phyloP scores from a whole-genome alignment of 2,113 vertebrate species.

The Pedetes capensis region DNA sequence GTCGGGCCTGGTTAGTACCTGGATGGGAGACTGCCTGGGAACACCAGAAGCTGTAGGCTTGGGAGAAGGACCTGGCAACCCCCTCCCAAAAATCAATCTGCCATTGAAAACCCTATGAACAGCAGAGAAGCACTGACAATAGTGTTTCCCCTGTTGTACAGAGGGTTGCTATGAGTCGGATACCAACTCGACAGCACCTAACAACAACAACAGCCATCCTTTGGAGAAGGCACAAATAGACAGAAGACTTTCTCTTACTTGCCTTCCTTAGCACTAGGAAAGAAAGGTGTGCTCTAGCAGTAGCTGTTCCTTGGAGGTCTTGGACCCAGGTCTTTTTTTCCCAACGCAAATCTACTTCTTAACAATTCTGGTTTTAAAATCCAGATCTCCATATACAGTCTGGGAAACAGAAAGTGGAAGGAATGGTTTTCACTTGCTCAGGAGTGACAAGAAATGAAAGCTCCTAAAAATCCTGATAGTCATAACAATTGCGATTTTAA shows the following conservation, averaged over 20 bases:
- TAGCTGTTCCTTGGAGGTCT: background rate
- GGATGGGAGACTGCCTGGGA: too few species aligned
- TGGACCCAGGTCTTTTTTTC: background rate
- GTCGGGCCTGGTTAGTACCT: too few species aligned
- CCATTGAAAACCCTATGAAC: too few species aligned
- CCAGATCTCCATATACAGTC: background rate
- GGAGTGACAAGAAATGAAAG: background rate
- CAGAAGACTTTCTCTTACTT: background rate
- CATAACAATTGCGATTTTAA: background rate
- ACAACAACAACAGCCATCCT: background rate
- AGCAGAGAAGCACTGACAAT: too few species aligned
- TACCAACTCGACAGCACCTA: too few species aligned
- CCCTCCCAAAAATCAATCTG: too few species aligned
- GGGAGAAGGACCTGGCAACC: too few species aligned
- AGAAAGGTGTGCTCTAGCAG: background rate
- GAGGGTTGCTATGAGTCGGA: too few species aligned
- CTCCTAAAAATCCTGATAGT: background rate
- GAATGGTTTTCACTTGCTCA: background rate
- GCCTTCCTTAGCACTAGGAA: background rate
- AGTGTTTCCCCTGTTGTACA: too few species aligned
- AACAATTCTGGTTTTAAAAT: constrained; percentile 39
- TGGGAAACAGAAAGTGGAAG: background rate
- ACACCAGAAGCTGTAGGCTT: too few species aligned
- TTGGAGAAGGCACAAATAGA: background rate
- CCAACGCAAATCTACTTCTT: background rate